Percentiles rank a stretch among this genome's conserved stretches.
phyloP scores from a whole-genome alignment of 2,113 vertebrate species.

The Mesoclemmys tuberculata region DNA sequence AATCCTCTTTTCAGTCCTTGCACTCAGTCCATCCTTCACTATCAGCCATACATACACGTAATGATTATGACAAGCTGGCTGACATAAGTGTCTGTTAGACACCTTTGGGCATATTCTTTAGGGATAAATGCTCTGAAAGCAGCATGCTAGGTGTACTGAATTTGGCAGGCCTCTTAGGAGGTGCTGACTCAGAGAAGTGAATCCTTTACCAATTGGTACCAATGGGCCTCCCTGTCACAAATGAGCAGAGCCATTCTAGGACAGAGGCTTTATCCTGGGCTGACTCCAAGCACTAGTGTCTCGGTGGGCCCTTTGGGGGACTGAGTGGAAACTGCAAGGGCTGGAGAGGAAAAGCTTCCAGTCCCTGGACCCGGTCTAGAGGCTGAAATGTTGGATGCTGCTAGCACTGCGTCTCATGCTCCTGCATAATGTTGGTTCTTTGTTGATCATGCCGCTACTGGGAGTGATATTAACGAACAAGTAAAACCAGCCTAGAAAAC shows the following conservation, averaged over 20 bases:
- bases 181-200: neutral
- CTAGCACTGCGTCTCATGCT: neutral
- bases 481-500: too few relatives aligned
- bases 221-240: too few relatives aligned
- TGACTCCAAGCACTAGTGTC: neutral
- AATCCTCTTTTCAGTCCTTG: too few relatives aligned
- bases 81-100: too few relatives aligned
- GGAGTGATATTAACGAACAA: too few relatives aligned
- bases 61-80: too few relatives aligned
- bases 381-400: neutral
- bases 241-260: neutral
- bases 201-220: neutral
- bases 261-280: neutral
- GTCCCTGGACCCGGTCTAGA: neutral
- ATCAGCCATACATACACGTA: too few relatives aligned
- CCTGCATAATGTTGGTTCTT: neutral
- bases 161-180: neutral
- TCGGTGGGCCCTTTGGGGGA: neutral
- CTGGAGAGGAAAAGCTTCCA: neutral
- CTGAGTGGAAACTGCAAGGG: neutral
- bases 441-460: too few relatives aligned
- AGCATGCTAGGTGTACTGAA: neutral
- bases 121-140: too few relatives aligned
- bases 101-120: too few relatives aligned
- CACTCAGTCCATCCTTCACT: too few relatives aligned